These are phyloP conservation scores for Nephrotoma guestfalica DNA, from an alignment of 2,888 invertebrate genomes.

Conservation along the genomic window DNA sequence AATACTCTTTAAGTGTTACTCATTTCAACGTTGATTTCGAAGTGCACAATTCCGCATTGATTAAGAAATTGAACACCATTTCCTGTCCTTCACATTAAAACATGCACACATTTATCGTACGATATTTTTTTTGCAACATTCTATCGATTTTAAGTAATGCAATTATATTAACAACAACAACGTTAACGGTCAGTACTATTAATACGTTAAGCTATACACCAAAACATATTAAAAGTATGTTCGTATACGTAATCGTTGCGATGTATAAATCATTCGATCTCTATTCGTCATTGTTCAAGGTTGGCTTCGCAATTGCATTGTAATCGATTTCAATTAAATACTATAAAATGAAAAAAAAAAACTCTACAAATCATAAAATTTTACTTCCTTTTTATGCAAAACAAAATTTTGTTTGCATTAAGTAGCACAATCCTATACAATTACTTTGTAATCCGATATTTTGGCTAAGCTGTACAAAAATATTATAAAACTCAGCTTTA, in stretches of 20 bases:
- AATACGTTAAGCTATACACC: too few relatives aligned
- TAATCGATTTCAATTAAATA: background rate
- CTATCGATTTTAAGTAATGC: background rate
- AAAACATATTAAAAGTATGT: too few relatives aligned
- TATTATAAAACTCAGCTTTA: too few relatives aligned
- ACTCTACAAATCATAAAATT: background rate
- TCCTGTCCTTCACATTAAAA: background rate
- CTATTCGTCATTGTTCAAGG: background rate
- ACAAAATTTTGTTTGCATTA: background rate
- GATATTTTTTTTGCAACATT: background rate
- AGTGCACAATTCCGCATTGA: background rate
- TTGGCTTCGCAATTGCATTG: background rate
- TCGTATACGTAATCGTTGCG: too few relatives aligned
- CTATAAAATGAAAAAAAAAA: background rate
- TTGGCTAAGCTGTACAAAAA: background rate
- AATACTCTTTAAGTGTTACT: too few relatives aligned
- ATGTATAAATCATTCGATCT: background rate
- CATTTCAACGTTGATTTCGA: background rate
- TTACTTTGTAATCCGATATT: background rate
- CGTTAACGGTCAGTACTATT: too few relatives aligned
- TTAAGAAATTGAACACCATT: background rate
- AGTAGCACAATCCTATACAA: background rate
- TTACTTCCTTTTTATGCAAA: background rate
- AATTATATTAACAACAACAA: background rate
- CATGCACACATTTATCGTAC: background rate